phyloP scores from a whole-genome alignment of 2,888 invertebrate species.

The Hylaea fasciaria region DNA sequence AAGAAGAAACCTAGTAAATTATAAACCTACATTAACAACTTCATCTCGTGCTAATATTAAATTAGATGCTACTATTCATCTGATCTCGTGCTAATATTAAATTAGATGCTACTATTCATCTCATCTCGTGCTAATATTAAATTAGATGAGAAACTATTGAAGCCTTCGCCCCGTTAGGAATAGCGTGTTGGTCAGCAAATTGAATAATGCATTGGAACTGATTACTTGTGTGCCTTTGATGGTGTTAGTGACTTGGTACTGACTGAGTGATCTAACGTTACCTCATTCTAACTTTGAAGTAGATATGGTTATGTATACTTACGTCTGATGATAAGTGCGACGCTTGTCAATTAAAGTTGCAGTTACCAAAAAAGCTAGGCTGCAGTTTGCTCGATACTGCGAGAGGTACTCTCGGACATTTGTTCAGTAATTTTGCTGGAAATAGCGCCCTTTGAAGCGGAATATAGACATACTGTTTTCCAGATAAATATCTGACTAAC shows the following conservation, averaged over 20 bases:
- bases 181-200: slow-evolving; percentile 27
- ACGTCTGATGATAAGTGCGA: neutral
- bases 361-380: too few relatives aligned
- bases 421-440: too few relatives aligned
- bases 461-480: too few relatives aligned
- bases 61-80: slow-evolving; percentile 10
- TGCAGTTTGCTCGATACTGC: too few relatives aligned
- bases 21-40: neutral
- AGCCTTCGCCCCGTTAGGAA: slow-evolving; percentile 38
- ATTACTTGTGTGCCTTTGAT: slow-evolving; percentile 21
- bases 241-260: slow-evolving; percentile 5
- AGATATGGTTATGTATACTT: too few relatives aligned
- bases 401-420: too few relatives aligned
- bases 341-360: neutral
- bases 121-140: slow-evolving; percentile 5
- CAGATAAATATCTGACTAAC: too few relatives aligned
- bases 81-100: too few relatives aligned
- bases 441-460: too few relatives aligned
- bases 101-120: too few relatives aligned
- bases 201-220: slow-evolving; percentile 30
- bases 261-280: slow-evolving; percentile 2
- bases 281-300: neutral
- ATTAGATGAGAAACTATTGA: slow-evolving; percentile 12
- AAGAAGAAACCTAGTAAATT: neutral
- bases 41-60: slow-evolving; percentile 11